Conservation (phyloP, 2,113 vertebrate species). For the Rhinogobius similis region DNA sequence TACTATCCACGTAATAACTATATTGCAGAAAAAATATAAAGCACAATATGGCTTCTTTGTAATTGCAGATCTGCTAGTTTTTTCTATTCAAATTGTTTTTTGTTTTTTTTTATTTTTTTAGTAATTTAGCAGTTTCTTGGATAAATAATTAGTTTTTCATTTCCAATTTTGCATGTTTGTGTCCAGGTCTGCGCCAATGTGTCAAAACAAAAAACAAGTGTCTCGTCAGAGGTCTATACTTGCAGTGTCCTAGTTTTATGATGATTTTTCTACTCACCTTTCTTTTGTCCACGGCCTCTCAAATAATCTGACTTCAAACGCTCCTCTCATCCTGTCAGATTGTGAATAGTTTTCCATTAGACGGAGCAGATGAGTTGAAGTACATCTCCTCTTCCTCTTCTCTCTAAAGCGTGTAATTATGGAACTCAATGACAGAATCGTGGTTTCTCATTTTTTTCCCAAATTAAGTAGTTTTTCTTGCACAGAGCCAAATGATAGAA, state of each 20-base stretch:
- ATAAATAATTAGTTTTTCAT: too few species aligned
- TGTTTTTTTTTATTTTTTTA: too few species aligned
- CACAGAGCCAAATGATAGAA: constrained; percentile 60
- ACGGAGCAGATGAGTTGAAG: constrained; percentile 22
- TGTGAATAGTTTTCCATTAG: constrained; percentile 1
- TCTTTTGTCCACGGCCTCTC: background rate
- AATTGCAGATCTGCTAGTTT: too few species aligned
- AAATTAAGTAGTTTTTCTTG: constrained; percentile 59
- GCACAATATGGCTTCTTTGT: too few species aligned
- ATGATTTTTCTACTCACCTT: background rate
- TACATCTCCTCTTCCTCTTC: constrained; percentile 3
- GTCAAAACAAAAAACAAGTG: too few species aligned
- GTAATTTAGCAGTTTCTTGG: too few species aligned
- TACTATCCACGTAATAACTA: too few species aligned
- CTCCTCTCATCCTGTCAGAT: constrained; percentile 13
- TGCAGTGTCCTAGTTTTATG: background rate
- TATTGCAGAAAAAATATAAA: too few species aligned
- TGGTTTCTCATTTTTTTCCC: constrained; percentile 54
- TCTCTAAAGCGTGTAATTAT: constrained; percentile 32
- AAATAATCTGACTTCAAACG: constrained; percentile 10
- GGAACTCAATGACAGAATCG: constrained; percentile 43
- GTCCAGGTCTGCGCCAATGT: too few species aligned
- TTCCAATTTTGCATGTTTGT: too few species aligned
- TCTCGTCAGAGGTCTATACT: too few species aligned
- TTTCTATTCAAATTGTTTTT: too few species aligned